These are phyloP conservation scores for Panulirus ornatus DNA, from an alignment of 1,140 invertebrate species.

Conservation along the genomic window DNA sequence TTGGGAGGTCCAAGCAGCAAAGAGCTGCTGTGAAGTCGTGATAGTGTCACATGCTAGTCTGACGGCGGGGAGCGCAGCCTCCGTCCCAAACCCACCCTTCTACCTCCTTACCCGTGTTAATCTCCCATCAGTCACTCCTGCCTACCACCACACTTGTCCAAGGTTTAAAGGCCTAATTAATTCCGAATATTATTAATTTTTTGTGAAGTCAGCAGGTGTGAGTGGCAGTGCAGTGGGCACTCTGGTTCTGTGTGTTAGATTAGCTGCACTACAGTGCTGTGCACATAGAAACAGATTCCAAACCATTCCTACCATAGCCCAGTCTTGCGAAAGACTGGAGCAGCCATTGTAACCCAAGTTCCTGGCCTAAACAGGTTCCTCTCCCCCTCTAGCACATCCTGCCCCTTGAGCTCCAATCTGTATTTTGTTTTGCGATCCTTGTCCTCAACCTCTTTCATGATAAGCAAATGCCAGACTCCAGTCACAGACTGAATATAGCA, in stretches of 20 bases:
- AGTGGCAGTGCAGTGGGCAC: constrained; percentile 35
- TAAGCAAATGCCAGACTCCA: constrained; percentile 69
- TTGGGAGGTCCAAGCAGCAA: constrained; percentile 43
- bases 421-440: constrained; percentile 69
- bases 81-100: constrained; percentile 61
- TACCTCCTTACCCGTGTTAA: constrained; percentile 63
- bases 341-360: constrained; percentile 72
- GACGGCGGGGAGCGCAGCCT: constrained; percentile 70
- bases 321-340: constrained; percentile 50
- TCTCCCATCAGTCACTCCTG: constrained; percentile 34
- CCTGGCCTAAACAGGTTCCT: constrained; percentile 73
- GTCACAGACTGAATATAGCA: constrained; percentile 43
- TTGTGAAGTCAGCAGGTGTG: constrained; percentile 36
- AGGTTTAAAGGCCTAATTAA: constrained; percentile 27
- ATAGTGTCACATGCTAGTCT: constrained; percentile 74
- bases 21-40: constrained; percentile 50
- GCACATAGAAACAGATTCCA: constrained; percentile 43
- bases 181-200: constrained; percentile 28
- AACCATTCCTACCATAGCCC: constrained; percentile 72
- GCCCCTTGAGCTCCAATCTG: constrained; percentile 68
- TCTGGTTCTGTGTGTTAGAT: constrained; percentile 44
- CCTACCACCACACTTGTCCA: constrained; percentile 23
- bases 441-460: constrained; percentile 65
- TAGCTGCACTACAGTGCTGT: background rate
- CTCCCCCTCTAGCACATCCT: constrained; percentile 59